Percentiles rank a stretch among this genome's conserved stretches.
phyloP scores from a whole-genome alignment of 2,888 invertebrate species.

The Pegoplata infirma region DNA sequence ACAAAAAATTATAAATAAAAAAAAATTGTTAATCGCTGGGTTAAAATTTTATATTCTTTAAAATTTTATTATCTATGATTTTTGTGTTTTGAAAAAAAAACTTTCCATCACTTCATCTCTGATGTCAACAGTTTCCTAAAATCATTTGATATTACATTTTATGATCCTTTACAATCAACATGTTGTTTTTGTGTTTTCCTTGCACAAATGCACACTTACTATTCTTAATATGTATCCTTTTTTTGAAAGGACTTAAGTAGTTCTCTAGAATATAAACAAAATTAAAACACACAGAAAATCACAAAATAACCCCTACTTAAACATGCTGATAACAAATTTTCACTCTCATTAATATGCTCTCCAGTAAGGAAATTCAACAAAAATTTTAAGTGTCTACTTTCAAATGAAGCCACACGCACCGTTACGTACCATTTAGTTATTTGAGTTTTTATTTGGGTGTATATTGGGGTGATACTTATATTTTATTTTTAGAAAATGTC shows the following conservation, averaged over 20 bases:
- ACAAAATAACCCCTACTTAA: background rate
- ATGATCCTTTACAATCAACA: slow-evolving; percentile 5
- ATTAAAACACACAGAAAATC: background rate
- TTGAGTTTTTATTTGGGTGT: background rate
- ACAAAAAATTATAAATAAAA: too few relatives aligned
- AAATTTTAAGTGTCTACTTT: background rate
- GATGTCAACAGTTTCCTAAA: slow-evolving; percentile 34
- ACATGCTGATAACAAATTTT: slow-evolving; percentile 9
- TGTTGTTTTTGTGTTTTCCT: slow-evolving; percentile 6
- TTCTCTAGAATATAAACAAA: slow-evolving; percentile 33
- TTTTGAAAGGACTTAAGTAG: slow-evolving; percentile 14
- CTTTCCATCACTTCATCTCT: background rate
- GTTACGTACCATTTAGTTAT: background rate
- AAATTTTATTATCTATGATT: background rate
- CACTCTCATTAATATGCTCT: slow-evolving; percentile 4
- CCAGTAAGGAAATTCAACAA: background rate
- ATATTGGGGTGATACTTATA: background rate
- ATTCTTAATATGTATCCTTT: background rate
- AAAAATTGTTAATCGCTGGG: too few relatives aligned
- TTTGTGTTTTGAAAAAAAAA: background rate
- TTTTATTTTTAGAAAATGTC: too few relatives aligned
- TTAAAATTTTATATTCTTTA: too few relatives aligned
- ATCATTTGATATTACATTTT: slow-evolving; percentile 30
- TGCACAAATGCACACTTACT: background rate
- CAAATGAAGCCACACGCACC: background rate